Evolutionary conservation across 2,113 vertebrate species (phyloP), one percentile per base, ranked within the genome.

Genomic region (Solenodon paradoxus): DNA sequence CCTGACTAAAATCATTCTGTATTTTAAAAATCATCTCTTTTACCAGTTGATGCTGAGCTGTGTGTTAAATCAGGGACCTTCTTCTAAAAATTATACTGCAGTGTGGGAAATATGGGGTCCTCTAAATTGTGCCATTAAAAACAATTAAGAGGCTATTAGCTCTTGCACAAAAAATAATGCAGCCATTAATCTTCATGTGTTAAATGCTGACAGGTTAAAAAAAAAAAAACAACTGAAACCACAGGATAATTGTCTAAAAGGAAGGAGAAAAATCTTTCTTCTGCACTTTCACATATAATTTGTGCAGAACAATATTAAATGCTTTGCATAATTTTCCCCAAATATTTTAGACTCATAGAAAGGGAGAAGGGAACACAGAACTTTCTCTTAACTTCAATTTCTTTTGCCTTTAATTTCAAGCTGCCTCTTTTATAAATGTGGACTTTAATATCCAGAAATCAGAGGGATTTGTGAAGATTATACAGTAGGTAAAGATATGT

Each of bases 81-180:
- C 79, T 63, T n/a, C 45, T 96, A 64, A 90, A 93, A 92, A 94
- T 95, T 55, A 51, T 85, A 90, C 49, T 88, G 61, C 85, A 83
- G 45, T 84, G 74, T 96, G 91, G 85, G 96, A 98, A 98, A 79
- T 69, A 94, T 26, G 63, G 71, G 45, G 22, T 87, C 42, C 84
- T 97, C 92, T 95, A 96, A 97, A 98, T 96, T 88, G 88, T 53
- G 38, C 96, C 40, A 96, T 96, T 88, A 91, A 96, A 97, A 97
- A 95, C 97, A 98, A 97, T 97, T 97, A 97, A 92, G 63, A 97
- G n/a, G 22, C 92, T 97, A 95, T 98, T 98, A 97, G 89, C 79
- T 95, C 81, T 81, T 96, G 93, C 47, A 96, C 71, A 93, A 97
- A 98, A 97, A 97, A 96, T 97, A 98, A 98, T 98, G 96, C 79